These are phyloP conservation scores for Dendrocopos noguchii DNA, from an alignment of 2,113 vertebrate genomes.

Conservation along the genomic window DNA sequence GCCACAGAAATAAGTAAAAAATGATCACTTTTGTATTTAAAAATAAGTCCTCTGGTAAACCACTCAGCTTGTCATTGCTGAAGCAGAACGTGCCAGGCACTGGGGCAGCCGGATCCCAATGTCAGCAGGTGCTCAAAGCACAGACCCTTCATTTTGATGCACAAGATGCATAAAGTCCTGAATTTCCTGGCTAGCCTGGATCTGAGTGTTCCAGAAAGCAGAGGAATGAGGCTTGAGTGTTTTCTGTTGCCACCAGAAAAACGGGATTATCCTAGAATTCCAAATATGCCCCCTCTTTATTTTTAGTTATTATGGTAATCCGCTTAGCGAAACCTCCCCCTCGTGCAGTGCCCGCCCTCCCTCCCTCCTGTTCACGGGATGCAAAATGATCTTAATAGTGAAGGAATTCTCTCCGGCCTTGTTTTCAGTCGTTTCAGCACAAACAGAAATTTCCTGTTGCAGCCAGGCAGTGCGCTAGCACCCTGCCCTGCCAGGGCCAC, in stretches of 20 bases:
- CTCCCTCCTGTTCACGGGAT: neutral
- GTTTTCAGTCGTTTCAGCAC: neutral
- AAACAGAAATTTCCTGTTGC: neutral
- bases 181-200: neutral
- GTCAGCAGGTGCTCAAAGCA: neutral
- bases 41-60: neutral
- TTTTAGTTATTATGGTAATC: conserved; percentile 66
- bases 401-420: conserved; percentile 14
- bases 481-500: neutral
- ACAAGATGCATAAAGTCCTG: neutral
- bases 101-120: neutral
- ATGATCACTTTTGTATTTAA: neutral
- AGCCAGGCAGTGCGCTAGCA: neutral
- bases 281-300: conserved; percentile 59
- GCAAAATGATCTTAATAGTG: conserved; percentile 30
- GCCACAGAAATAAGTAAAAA: neutral
- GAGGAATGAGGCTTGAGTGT: neutral
- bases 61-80: neutral
- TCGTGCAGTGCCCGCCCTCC: neutral
- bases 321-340: conserved; percentile 45
- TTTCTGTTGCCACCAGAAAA: conserved; percentile 26
- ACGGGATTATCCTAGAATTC: conserved; percentile 56
- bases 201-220: neutral
- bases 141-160: neutral
- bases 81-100: neutral